Evolutionary conservation across 2,797 vertebrate species (phyloP).

Genomic region (Poecilia velifera): DNA sequence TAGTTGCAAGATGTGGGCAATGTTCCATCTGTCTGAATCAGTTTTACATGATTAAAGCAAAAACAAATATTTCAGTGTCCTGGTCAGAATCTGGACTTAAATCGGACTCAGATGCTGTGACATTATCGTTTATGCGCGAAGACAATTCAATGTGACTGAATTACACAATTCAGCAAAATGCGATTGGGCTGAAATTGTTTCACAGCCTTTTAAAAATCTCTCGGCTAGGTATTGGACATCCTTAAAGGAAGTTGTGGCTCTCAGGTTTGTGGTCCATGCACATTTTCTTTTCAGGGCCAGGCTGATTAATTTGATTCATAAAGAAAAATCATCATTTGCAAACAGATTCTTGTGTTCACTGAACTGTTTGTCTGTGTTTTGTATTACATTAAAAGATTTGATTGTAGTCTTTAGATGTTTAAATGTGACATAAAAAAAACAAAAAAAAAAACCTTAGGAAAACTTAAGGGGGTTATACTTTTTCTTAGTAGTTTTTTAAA

Average conservation of each 20-base stretch:
- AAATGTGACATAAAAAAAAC: too few relatives aligned
- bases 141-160: neutral
- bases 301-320: too few relatives aligned
- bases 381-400: neutral
- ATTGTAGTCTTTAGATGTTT: neutral
- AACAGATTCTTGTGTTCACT: neutral
- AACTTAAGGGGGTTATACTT: too few relatives aligned
- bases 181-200: neutral
- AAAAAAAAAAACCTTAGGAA: too few relatives aligned
- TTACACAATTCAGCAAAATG: neutral
- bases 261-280: too few relatives aligned
- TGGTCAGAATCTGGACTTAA: neutral
- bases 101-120: neutral
- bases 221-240: too few relatives aligned
- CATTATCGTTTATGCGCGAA: neutral
- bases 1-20: neutral
- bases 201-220: neutral
- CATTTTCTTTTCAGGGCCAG: too few relatives aligned
- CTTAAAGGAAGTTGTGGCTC: too few relatives aligned
- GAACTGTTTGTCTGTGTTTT: neutral
- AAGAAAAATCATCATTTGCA: neutral
- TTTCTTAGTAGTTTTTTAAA: too few relatives aligned
- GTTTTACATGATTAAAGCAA: neutral
- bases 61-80: neutral
- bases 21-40: neutral